Evolutionary conservation across 2,113 vertebrate species (phyloP).

Genomic region (Lophius piscatorius): DNA sequence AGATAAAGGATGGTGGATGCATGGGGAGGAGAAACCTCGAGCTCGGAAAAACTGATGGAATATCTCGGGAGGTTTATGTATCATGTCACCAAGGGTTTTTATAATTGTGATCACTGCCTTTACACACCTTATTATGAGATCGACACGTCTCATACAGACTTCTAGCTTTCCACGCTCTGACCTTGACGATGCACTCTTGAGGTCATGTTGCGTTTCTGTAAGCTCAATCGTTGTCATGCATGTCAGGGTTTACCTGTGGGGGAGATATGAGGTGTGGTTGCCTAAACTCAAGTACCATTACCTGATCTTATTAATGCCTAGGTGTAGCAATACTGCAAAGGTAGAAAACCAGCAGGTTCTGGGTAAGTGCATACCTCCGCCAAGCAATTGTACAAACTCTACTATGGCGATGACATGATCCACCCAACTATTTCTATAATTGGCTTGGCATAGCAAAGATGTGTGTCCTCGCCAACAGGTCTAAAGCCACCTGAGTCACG

Average conservation of each 20-base stretch:
- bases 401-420: too few relatives aligned
- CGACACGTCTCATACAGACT: constrained; percentile 31
- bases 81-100: constrained; percentile 49
- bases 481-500: too few relatives aligned
- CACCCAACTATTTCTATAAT: too few relatives aligned
- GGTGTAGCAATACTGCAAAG: too few relatives aligned
- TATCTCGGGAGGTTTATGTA: constrained; percentile 64
- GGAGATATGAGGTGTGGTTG: not conserved
- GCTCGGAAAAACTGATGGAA: constrained; percentile 52
- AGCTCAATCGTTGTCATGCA: not conserved
- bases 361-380: too few relatives aligned
- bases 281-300: too few relatives aligned
- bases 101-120: constrained; percentile 35
- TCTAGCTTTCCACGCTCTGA: constrained; percentile 47
- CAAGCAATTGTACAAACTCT: too few relatives aligned
- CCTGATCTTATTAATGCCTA: too few relatives aligned
- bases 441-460: too few relatives aligned
- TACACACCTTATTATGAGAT: constrained; percentile 34
- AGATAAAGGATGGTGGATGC: constrained; percentile 65
- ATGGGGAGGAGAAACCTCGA: constrained; percentile 44
- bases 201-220: not conserved
- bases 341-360: too few relatives aligned
- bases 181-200: constrained; percentile 26
- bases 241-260: not conserved
- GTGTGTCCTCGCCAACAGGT: too few relatives aligned